Base-by-base conservation (phyloP, 1,140 invertebrate species). In the Uloborus diversus region DNA sequence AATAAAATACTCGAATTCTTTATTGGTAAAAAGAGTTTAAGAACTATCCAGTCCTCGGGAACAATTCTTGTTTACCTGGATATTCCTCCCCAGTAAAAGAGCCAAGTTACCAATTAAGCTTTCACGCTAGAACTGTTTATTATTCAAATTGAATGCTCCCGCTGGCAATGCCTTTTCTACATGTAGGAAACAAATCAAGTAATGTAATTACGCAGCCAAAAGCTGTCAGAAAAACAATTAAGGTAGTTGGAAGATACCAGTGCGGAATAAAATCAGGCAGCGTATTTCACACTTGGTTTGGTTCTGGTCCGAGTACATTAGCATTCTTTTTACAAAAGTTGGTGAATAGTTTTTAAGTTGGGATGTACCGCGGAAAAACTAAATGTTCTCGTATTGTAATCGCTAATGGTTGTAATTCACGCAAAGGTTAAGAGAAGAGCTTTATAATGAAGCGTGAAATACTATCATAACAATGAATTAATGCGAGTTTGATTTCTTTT, bases 171-270 rank as follows among this genome's bases (percentile, higher is more conserved):
- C 23, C 49, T 14, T 53, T 70, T 57, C 57, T 32, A 37, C 57
- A 53, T 32, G 57, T 70, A 70, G 30, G 33, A 70, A 70, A 57
- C 68, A 57, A 70, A 57, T 57, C 68, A 70, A 70, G 23, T 70
- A 70, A 70, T 70, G 68, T 70, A 70, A 70, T 70, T 70, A 70
- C 51, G 49, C 23, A 32, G 30, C 11, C 42, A 57, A n/a, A 57
- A 9, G 20, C 51, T 70, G 68, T 70, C 68, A 37, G 53, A 70
- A 70, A 70, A 70, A 70, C 68, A 70, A 70, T 70, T 70, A 70
- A 51, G 68, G 68, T 23, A 27, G 28, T 70, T 37, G 32, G 5
- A 23, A 70, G 25, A 51, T 70, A 28, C 32, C 9, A 28, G n/a
- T 2, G 9, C n/a, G 17, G 30, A 70, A 57, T 56, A 70, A 70